These are phyloP conservation scores for Tetragonula carbonaria DNA, from an alignment of 2,888 invertebrate genomes.

Conservation along the genomic window DNA sequence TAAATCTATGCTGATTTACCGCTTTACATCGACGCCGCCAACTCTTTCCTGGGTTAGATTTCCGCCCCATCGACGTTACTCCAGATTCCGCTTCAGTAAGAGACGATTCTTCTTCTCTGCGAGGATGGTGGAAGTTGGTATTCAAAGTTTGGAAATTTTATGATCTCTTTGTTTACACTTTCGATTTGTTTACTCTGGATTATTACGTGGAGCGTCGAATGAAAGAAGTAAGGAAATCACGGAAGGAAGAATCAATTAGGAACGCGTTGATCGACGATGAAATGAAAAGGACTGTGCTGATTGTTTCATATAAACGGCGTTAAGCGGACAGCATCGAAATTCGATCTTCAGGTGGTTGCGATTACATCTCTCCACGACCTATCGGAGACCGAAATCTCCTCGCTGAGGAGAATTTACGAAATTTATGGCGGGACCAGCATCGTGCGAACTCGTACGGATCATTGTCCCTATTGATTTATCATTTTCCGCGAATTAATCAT, in stretches of 20 bases:
- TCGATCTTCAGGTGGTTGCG: constrained; percentile 23
- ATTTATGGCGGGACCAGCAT: constrained; percentile 17
- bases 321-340: not conserved
- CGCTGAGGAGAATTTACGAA: constrained; percentile 15
- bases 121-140: not conserved
- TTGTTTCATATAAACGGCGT: not conserved
- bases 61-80: not conserved
- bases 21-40: not conserved
- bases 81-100: not conserved
- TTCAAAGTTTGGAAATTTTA: not conserved
- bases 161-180: too few species aligned
- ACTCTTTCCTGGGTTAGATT: constrained; percentile 8
- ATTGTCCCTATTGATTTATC: not conserved
- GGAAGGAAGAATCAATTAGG: too few species aligned
- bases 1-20: constrained; percentile 27
- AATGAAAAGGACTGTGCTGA: not conserved
- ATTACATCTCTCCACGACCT: constrained; percentile 7
- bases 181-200: too few species aligned
- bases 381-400: constrained; percentile 1
- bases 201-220: too few species aligned
- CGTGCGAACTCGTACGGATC: constrained; percentile 2
- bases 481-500: not conserved
- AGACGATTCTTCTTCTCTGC: not conserved
- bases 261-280: not conserved
- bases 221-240: too few species aligned